Percentiles rank a stretch among this genome's conserved stretches.
These are phyloP conservation scores for Hypsopygia costalis DNA, from an alignment of 2,888 invertebrate genomes.

Conservation along the genomic window DNA sequence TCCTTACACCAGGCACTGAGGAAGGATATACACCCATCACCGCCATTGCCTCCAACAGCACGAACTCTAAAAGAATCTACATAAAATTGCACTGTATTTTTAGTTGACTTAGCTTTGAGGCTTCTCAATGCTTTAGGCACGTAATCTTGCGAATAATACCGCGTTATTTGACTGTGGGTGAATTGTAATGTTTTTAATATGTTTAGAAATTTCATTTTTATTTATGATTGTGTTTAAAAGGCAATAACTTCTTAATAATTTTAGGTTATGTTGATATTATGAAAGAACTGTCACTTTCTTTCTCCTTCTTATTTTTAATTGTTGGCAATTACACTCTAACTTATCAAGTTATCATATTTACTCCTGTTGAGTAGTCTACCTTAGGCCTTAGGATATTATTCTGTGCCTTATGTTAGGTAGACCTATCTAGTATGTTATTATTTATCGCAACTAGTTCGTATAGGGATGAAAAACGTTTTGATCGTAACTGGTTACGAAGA, in stretches of 20 bases:
- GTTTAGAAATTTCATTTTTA: slow-evolving; percentile 31
- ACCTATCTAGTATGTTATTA: too few relatives aligned
- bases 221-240: slow-evolving; percentile 2
- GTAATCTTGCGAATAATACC: slow-evolving; percentile 41
- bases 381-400: too few relatives aligned
- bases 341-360: too few relatives aligned
- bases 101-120: slow-evolving; percentile 58
- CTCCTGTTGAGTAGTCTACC: too few relatives aligned
- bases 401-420: too few relatives aligned
- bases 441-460: too few relatives aligned
- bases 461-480: too few relatives aligned
- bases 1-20: slow-evolving; percentile 91
- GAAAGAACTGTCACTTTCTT: not conserved
- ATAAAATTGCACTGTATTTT: slow-evolving; percentile 79
- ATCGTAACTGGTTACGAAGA: too few relatives aligned
- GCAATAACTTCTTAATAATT: too few relatives aligned
- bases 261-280: slow-evolving; percentile 14
- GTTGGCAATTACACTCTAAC: too few relatives aligned
- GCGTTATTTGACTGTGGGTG: slow-evolving; percentile 18
- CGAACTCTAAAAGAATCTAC: slow-evolving; percentile 85
- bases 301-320: too few relatives aligned
- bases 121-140: slow-evolving; percentile 59
- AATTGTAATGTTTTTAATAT: slow-evolving; percentile 29
- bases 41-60: slow-evolving; percentile 92
- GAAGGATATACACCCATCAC: slow-evolving; percentile 95